Conservation (phyloP, 2,888 invertebrate genomes). For the Drosophila niveifrons region DNA sequence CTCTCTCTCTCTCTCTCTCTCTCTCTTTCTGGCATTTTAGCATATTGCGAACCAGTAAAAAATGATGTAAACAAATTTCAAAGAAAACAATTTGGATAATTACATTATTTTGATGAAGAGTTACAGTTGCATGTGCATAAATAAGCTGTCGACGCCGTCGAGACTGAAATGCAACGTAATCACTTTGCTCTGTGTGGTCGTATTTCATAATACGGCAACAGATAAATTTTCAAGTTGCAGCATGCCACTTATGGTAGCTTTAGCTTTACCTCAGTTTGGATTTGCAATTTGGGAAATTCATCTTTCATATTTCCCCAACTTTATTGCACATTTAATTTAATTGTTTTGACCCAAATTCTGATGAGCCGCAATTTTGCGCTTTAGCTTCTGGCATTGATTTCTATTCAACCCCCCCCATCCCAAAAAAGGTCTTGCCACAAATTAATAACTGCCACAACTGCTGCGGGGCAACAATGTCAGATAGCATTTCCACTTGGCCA, state of each 20-base stretch:
- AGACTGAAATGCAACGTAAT: conserved; percentile 14
- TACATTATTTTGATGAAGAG: conserved; percentile 81
- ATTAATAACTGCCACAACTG: conserved; percentile 46
- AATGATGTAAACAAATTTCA: conserved; percentile 80
- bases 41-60: conserved; percentile 51
- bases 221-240: conserved; percentile 8
- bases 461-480: conserved; percentile 34
- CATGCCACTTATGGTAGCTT: not conserved
- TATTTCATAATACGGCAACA: conserved; percentile 1
- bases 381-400: conserved; percentile 26
- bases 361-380: conserved; percentile 6
- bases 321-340: conserved; percentile 5
- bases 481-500: conserved; percentile 61
- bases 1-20: not conserved
- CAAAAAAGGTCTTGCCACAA: conserved; percentile 16
- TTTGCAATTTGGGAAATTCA: not conserved
- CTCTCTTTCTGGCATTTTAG: conserved; percentile 44
- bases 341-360: conserved; percentile 16
- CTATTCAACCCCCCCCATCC: not conserved
- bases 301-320: not conserved
- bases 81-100: conserved; percentile 81
- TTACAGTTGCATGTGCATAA: conserved; percentile 73
- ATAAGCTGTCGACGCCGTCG: conserved; percentile 46
- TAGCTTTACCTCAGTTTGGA: not conserved
- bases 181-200: conserved; percentile 65